Percentiles rank a stretch among this genome's conserved stretches.
phyloP scores from a whole-genome alignment of 2,113 vertebrate genomes.

The Elephas maximus region DNA sequence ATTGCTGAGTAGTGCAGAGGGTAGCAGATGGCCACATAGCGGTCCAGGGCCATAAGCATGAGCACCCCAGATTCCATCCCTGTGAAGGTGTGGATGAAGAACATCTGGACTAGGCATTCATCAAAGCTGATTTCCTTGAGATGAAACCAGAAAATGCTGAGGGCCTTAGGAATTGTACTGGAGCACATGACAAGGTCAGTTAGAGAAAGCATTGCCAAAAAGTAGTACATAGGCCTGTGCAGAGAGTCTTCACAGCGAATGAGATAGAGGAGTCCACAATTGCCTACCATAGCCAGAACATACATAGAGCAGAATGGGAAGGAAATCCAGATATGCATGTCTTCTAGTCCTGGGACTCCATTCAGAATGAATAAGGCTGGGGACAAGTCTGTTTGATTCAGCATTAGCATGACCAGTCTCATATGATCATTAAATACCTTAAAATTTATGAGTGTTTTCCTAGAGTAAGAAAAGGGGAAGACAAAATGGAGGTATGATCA shows the following conservation, averaged over 20 bases:
- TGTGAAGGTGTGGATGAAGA: not conserved
- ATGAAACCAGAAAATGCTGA: slow-evolving; percentile 70
- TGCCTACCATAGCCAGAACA: slow-evolving; percentile 46
- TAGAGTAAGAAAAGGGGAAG: slow-evolving; percentile 60
- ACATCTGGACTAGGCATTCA: slow-evolving; percentile 81
- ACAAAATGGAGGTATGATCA: not conserved
- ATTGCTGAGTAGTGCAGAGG: slow-evolving; percentile 75
- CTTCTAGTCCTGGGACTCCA: too few species aligned
- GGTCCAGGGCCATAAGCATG: slow-evolving; percentile 61
- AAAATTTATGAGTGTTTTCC: not conserved
- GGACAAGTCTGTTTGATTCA: too few species aligned
- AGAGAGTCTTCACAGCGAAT: slow-evolving; percentile 31
- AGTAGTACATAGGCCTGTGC: slow-evolving; percentile 60
- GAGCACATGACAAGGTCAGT: slow-evolving; percentile 66
- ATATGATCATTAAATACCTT: not conserved
- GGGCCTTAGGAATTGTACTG: slow-evolving; percentile 63
- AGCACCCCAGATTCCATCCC: too few species aligned
- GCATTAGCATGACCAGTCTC: too few species aligned
- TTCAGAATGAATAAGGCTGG: too few species aligned
- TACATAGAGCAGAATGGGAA: not conserved
- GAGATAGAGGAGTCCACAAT: slow-evolving; percentile 54
- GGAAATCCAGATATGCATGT: too few species aligned
- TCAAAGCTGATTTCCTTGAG: slow-evolving; percentile 64
- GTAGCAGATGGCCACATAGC: slow-evolving; percentile 78
- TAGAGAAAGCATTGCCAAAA: slow-evolving; percentile 84